Conservation (phyloP, 1,140 invertebrate species). For the Drosophila lacertosa region DNA sequence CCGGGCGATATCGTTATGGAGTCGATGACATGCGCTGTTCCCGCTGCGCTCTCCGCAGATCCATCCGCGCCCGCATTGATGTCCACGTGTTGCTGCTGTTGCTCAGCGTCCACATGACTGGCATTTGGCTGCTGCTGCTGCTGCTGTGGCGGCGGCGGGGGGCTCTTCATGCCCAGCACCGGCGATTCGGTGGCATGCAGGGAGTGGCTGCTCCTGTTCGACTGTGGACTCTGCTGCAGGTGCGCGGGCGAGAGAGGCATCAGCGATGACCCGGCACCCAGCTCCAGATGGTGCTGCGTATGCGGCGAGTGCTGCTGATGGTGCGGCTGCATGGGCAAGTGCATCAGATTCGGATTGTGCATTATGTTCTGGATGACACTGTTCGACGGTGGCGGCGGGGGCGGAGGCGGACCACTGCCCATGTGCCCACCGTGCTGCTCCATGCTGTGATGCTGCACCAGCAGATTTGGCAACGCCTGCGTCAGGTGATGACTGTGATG, state of each 20-base stretch:
- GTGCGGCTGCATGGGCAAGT: constrained; percentile 58
- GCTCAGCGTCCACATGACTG: constrained; percentile 31
- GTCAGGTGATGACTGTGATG: constrained; percentile 61
- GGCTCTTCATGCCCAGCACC: constrained; percentile 56
- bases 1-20: constrained; percentile 81
- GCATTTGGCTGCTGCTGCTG: background rate
- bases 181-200: constrained; percentile 60
- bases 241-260: constrained; percentile 61
- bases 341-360: constrained; percentile 79
- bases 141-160: constrained; percentile 37
- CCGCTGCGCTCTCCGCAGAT: constrained; percentile 47
- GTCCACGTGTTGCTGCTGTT: constrained; percentile 51
- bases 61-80: constrained; percentile 43
- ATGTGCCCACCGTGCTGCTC: constrained; percentile 63
- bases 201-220: constrained; percentile 69
- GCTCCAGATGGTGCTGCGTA: constrained; percentile 60
- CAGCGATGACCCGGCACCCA: constrained; percentile 35
- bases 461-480: constrained; percentile 67
- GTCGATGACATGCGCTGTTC: constrained; percentile 75
- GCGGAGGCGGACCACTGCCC: constrained; percentile 16
- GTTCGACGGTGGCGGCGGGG: constrained; percentile 24
- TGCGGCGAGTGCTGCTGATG: constrained; percentile 42
- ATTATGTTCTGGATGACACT: constrained; percentile 68
- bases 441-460: constrained; percentile 72
- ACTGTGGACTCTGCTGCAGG: constrained; percentile 70